Evolutionary conservation across 2,113 vertebrate genomes (phyloP), one percentile per base, ranked within the genome.

Genomic region (crab-eating macaque (Macaca fascicularis)): DNA sequence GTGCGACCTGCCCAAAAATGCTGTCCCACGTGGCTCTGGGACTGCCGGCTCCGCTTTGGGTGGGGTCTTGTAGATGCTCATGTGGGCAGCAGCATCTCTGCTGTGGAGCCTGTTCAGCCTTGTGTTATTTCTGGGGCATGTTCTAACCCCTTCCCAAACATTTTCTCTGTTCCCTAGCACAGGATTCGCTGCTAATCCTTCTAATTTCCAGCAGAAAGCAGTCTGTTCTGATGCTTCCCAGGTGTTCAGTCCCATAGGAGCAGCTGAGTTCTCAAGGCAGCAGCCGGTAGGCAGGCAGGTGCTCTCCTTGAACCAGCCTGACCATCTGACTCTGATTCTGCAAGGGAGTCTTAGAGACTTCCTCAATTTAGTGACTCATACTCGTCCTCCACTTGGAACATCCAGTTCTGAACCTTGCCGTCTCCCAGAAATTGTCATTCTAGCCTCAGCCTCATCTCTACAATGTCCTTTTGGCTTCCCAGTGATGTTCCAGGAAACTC

Each of bases 401-500:
- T 30, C 48, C 48, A 52, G 95, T 93, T 94, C 97, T 70, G 87
- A 97, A 40, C 70, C 20, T 2, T 17, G 32, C 82, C 0, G 3
- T 50, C 91, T 81, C 79, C 83, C 52, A 69, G 88, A 94, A 88
- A 86, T 69, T 55, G 32, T 35, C 80, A 86, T 80, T 93, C 85
- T 30, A 57, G 81, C 64, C 55, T 64, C 64, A 50, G 82, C 40
- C 78, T 86, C 75, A 6, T 78, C 64, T 83, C 72, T 69, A 30
- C 61, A 17, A 8, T 0, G 22, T 35, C 79, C 12, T 38, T 35
- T 64, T 64, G 38, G 80, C 89, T 69, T 94, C 57, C 85, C 50
- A 40, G 0, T n/a, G 88, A 57, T 82, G 95, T 97, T 97, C 64
- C 95, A 95, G 96, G 93, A 97, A 94, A 57, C 35, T 4, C 4